Conservation (phyloP, 1,140 invertebrate species). For the Zaprionus tsacasi region DNA sequence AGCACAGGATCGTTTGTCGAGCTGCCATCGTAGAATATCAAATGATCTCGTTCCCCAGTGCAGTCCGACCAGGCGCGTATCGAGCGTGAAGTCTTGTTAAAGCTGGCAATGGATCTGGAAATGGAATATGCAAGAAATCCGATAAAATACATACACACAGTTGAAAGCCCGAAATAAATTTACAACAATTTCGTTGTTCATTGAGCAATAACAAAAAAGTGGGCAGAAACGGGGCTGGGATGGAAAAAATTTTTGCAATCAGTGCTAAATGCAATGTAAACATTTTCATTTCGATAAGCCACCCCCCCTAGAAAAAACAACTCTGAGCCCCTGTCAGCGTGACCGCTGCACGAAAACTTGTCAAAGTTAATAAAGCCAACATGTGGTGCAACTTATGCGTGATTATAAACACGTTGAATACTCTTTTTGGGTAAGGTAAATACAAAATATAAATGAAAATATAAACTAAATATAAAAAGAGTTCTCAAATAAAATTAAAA, state of each 20-base stretch:
- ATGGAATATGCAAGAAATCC: neutral
- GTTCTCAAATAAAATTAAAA: neutral
- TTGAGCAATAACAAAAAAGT: neutral
- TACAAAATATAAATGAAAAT: neutral
- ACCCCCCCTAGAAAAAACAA: conserved; percentile 12
- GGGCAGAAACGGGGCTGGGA: neutral
- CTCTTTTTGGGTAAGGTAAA: neutral
- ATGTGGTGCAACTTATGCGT: neutral
- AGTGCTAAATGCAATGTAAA: conserved; percentile 52
- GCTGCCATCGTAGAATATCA: conserved; percentile 94
- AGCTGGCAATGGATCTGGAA: conserved; percentile 82
- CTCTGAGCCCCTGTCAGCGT: conserved; percentile 24
- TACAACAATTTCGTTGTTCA: neutral
- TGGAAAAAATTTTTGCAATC: conserved; percentile 34
- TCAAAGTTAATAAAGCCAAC: conserved; percentile 34
- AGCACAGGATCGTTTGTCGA: conserved; percentile 91
- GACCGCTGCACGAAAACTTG: conserved; percentile 15
- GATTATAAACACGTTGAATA: neutral
- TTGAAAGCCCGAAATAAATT: neutral
- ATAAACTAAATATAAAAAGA: too few species aligned
- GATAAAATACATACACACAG: neutral
- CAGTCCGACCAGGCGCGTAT: conserved; percentile 93
- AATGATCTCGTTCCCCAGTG: conserved; percentile 90
- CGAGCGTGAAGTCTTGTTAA: conserved; percentile 88
- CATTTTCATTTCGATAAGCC: conserved; percentile 49